These are phyloP conservation scores for Petromus typicus DNA, from an alignment of 2,113 vertebrate species.

Conservation along the genomic window DNA sequence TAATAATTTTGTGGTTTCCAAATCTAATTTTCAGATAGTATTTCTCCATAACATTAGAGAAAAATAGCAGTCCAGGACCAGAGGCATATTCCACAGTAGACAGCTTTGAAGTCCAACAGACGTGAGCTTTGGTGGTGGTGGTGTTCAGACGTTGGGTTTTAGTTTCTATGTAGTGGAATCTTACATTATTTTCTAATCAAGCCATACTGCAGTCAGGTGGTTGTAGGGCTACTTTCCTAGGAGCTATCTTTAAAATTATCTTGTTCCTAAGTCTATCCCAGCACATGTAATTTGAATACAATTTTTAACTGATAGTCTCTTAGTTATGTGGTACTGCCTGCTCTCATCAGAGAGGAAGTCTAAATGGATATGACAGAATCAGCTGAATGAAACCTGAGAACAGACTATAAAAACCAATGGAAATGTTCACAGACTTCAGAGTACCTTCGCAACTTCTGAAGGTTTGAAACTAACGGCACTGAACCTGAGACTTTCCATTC, in stretches of 20 bases:
- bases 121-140: neutral
- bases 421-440: neutral
- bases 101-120: neutral
- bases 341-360: slow-evolving; percentile 2
- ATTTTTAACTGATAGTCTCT: slow-evolving; percentile 61
- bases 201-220: slow-evolving; percentile 4
- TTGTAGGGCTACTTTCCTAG: neutral
- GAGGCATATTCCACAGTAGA: neutral
- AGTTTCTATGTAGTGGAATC: neutral
- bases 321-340: neutral
- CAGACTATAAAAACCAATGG: slow-evolving; percentile 17
- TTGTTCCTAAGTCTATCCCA: slow-evolving; percentile 12
- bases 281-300: slow-evolving; percentile 34
- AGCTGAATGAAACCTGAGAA: neutral
- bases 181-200: slow-evolving; percentile 18
- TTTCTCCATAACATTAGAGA: slow-evolving; percentile 31
- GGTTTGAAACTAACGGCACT: neutral
- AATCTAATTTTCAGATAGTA: slow-evolving; percentile 6
- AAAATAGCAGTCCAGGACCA: neutral
- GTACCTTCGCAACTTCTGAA: slow-evolving; percentile 1
- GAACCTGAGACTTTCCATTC: slow-evolving; percentile 35
- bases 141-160: neutral
- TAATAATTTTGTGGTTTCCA: slow-evolving; percentile 18
- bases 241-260: slow-evolving; percentile 55
- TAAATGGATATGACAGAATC: slow-evolving; percentile 35